Evolutionary conservation across 2,888 invertebrate species (phyloP).

Genomic region (Oxyscelio sp.): DNA sequence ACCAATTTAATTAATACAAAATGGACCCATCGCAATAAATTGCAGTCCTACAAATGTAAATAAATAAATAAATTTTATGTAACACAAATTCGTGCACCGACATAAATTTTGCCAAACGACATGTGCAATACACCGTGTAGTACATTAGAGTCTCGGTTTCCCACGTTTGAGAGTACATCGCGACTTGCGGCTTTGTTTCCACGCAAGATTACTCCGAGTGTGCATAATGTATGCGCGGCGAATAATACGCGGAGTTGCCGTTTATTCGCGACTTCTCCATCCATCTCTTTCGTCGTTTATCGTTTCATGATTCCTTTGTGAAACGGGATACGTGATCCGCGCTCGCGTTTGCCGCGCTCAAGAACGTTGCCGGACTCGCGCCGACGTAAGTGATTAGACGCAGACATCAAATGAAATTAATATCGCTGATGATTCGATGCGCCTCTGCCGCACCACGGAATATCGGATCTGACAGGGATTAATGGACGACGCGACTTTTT

Average conservation of each 20-base stretch:
- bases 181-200: slow-evolving; percentile 60
- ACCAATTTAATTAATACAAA: too few relatives aligned
- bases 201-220: slow-evolving; percentile 54
- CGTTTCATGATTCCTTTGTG: slow-evolving; percentile 56
- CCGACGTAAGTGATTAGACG: slow-evolving; percentile 59
- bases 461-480: slow-evolving; percentile 48
- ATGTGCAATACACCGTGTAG: not conserved
- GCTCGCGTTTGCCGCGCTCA: slow-evolving; percentile 6
- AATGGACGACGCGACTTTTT: slow-evolving; percentile 50
- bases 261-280: slow-evolving; percentile 35
- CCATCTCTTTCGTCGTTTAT: slow-evolving; percentile 67
- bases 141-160: slow-evolving; percentile 32
- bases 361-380: slow-evolving; percentile 27
- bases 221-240: slow-evolving; percentile 54
- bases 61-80: too few relatives aligned
- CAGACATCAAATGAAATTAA: slow-evolving; percentile 63
- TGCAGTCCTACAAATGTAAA: too few relatives aligned
- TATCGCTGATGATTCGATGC: slow-evolving; percentile 58
- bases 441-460: slow-evolving; percentile 26
- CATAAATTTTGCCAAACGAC: too few relatives aligned
- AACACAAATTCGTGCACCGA: too few relatives aligned
- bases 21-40: too few relatives aligned
- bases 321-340: slow-evolving; percentile 55
- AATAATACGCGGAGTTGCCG: slow-evolving; percentile 54
- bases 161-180: slow-evolving; percentile 55